A percentile compares a stretch with the other conserved stretches of the same genome.
Evolutionary conservation across 2,797 vertebrate species (phyloP).

Genomic region (Eleutherodactylus coqui): DNA sequence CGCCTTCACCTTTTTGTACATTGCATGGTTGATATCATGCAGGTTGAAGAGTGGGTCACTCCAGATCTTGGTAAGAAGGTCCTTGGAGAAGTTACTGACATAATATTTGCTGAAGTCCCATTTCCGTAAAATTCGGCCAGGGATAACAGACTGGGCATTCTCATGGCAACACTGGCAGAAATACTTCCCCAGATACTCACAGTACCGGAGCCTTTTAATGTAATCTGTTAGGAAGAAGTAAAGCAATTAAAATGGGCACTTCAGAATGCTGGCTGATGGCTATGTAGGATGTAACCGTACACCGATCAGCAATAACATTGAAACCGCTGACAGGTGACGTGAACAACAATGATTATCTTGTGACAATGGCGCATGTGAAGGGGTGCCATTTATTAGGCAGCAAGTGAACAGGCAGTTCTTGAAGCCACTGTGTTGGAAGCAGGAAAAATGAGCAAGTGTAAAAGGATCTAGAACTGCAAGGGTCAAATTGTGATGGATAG

Average conservation of each 20-base stretch:
- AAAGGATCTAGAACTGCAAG: no score
- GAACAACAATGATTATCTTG: no score
- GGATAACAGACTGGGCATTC: conserved; percentile 88
- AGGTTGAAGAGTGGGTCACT: conserved; percentile 95
- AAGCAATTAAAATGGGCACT: background rate
- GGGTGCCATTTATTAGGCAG: no score
- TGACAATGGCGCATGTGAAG: no score
- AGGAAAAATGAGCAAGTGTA: no score
- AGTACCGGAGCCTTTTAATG: conserved; percentile 94
- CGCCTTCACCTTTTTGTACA: conserved; percentile 91
- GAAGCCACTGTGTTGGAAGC: no score
- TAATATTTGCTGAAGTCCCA: conserved; percentile 98
- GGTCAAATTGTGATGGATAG: no score
- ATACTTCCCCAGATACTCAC: conserved; percentile 95
- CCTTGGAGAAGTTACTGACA: conserved; percentile 95
- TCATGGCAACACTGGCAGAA: conserved; percentile 99
- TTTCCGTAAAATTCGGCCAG: conserved; percentile 89
- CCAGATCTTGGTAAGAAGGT: conserved; percentile 92
- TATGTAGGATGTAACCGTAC: no score
- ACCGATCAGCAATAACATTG: no score
- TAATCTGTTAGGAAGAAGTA: conserved; percentile 80
- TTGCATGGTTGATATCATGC: conserved; percentile 87
- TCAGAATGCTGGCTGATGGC: no score
- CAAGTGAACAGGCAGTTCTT: no score
- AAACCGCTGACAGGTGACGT: no score